These are phyloP conservation scores for Falco naumanni DNA, from an alignment of 2,797 vertebrate species.

Conservation along the genomic window DNA sequence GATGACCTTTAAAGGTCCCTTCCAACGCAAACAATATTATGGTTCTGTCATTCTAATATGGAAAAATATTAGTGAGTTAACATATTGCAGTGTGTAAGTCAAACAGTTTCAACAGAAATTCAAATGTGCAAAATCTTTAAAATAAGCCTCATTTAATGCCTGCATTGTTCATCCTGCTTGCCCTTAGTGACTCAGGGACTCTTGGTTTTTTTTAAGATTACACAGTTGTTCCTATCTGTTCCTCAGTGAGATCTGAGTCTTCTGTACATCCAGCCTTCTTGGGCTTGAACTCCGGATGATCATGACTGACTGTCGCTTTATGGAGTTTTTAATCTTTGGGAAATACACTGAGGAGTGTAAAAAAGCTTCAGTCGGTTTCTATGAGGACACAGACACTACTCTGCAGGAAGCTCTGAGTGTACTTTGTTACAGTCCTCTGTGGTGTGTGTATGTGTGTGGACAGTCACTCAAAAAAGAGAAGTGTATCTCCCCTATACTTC, in stretches of 20 bases:
- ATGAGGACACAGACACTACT: fast-evolving
- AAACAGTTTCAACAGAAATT: background rate
- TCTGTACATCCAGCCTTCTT: background rate
- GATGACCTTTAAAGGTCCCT: too few relatives aligned
- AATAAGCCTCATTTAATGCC: background rate
- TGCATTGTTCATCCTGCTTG: background rate
- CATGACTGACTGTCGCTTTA: background rate
- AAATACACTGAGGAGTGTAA: background rate
- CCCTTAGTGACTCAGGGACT: background rate
- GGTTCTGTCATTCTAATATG: background rate
- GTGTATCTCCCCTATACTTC: too few relatives aligned
- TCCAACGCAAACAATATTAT: too few relatives aligned
- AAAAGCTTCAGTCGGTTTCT: background rate
- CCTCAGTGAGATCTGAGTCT: background rate
- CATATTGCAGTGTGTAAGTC: background rate
- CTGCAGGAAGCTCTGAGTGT: background rate
- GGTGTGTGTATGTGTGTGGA: background rate
- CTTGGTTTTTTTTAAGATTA: background rate
- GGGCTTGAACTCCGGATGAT: background rate
- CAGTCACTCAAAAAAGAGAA: background rate
- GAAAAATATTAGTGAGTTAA: background rate
- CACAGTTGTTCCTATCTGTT: background rate
- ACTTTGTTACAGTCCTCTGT: background rate
- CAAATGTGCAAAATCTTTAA: background rate
- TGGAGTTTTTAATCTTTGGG: background rate